phyloP scores from a whole-genome alignment of 1,140 invertebrate species.

The Helicoverpa armigera region DNA sequence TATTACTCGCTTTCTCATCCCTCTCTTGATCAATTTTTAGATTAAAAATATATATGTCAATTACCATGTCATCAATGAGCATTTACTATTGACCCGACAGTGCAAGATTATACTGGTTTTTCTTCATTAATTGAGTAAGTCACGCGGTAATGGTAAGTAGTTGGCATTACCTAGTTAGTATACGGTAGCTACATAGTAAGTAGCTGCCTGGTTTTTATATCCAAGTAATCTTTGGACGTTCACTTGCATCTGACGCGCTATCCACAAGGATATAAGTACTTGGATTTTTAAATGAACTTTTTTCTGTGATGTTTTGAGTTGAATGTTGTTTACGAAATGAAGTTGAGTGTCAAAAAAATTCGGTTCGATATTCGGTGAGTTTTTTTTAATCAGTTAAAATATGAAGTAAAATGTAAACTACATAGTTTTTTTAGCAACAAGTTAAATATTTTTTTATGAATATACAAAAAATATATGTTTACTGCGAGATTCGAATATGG shows the following conservation, averaged over 20 bases:
- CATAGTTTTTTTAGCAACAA: too few species aligned
- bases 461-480: too few species aligned
- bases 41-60: background rate
- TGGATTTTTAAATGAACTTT: background rate
- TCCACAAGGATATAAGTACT: background rate
- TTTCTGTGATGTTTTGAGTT: too few species aligned
- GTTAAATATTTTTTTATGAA: too few species aligned
- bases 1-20: background rate
- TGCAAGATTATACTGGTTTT: conserved; percentile 5
- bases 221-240: background rate
- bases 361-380: conserved; percentile 2
- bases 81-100: too few species aligned
- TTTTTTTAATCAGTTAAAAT: background rate
- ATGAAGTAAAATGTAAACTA: too few species aligned
- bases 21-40: background rate
- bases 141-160: background rate
- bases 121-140: conserved; percentile 6
- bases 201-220: background rate
- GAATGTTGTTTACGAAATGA: background rate
- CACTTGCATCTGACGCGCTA: background rate
- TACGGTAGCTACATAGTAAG: background rate
- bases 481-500: too few species aligned
- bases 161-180: background rate
- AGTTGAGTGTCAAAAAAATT: background rate
- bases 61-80: background rate